Percentiles rank a stretch among this genome's conserved stretches.
Conservation (phyloP, 2,888 invertebrate genomes). For the Dioctria linearis region DNA sequence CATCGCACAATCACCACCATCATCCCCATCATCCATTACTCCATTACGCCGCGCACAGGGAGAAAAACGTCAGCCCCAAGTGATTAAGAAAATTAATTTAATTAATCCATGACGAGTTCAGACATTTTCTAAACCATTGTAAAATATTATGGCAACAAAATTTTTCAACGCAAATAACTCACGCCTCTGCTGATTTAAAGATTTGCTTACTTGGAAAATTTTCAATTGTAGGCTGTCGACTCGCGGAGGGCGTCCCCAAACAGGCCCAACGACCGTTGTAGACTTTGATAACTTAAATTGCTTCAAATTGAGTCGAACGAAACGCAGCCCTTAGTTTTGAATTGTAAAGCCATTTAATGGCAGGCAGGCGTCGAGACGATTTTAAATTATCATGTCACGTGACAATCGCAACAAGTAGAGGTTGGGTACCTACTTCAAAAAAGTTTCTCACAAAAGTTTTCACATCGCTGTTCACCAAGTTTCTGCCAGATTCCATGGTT, state of each 20-base stretch:
- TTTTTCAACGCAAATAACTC: neutral
- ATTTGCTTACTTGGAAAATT: too few relatives aligned
- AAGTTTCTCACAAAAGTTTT: neutral
- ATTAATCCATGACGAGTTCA: constrained; percentile 50
- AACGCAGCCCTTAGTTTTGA: constrained; percentile 10
- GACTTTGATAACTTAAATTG: neutral
- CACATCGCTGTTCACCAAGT: constrained; percentile 1
- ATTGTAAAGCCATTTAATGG: constrained; percentile 23
- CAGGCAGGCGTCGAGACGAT: constrained; percentile 1
- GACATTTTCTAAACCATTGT: constrained; percentile 9
- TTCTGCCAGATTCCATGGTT: neutral
- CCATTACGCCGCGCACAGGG: neutral
- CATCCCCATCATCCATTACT: too few relatives aligned
- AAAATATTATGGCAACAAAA: constrained; percentile 34
- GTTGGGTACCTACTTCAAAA: too few relatives aligned
- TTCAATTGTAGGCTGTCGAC: too few relatives aligned
- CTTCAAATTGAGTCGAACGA: constrained; percentile 3
- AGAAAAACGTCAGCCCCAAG: constrained; percentile 32
- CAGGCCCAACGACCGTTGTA: too few relatives aligned
- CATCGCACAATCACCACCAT: too few relatives aligned
- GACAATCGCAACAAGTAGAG: constrained; percentile 49
- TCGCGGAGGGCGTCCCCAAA: too few relatives aligned
- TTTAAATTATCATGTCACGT: constrained; percentile 42
- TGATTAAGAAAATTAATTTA: constrained; percentile 51
- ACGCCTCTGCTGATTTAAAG: too few relatives aligned